phyloP scores from a whole-genome alignment of 2,888 invertebrate genomes.

The Tiliacea aurago region DNA sequence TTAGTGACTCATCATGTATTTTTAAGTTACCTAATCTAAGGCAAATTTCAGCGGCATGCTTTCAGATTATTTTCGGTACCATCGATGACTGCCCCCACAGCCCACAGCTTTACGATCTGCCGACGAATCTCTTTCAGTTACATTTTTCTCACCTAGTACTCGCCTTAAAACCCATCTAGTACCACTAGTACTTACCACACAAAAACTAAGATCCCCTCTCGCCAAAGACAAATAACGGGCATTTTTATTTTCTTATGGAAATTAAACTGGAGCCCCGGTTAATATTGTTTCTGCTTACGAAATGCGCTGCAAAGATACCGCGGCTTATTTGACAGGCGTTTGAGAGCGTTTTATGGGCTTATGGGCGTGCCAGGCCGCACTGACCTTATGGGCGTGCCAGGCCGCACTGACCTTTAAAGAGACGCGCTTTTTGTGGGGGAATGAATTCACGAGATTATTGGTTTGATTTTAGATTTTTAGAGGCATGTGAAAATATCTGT shows the following conservation, averaged over 20 bases:
- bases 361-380: slow-evolving; percentile 9
- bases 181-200: slow-evolving; percentile 50
- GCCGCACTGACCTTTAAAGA: slow-evolving; percentile 41
- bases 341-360: slow-evolving; percentile 49
- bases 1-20: not conserved
- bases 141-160: slow-evolving; percentile 24
- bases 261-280: slow-evolving; percentile 69
- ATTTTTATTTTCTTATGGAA: slow-evolving; percentile 78
- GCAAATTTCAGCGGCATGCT: not conserved
- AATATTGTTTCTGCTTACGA: slow-evolving; percentile 73
- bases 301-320: slow-evolving; percentile 62
- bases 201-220: slow-evolving; percentile 58
- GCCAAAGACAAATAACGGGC: slow-evolving; percentile 65
- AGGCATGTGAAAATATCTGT: not conserved
- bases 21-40: not conserved
- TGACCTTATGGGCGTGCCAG: slow-evolving; percentile 41
- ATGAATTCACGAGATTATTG: slow-evolving; percentile 1
- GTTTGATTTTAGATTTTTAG: not conserved
- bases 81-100: not conserved
- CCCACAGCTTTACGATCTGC: not conserved
- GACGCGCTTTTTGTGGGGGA: slow-evolving; percentile 24
- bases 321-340: slow-evolving; percentile 71
- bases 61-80: not conserved
- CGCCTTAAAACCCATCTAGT: not conserved
- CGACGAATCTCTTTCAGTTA: not conserved